Evolutionary conservation across 2,888 invertebrate species (phyloP), one percentile per base, ranked within the genome.

Genomic region (Ornithoptera priamus): DNA sequence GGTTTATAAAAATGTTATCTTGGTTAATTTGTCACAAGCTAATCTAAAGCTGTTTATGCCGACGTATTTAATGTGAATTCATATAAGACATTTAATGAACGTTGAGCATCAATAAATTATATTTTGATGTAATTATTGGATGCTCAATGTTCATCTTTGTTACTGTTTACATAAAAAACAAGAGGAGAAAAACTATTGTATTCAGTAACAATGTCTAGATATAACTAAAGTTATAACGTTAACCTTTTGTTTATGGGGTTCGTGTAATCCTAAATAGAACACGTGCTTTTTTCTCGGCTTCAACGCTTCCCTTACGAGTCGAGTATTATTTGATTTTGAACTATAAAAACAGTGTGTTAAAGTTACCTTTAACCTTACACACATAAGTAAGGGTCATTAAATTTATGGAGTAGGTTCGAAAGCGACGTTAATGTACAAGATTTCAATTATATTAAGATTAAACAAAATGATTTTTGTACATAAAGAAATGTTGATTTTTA

Each of bases 251-350:
- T 91, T 89, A 88, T 83, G 81, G 85, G 85, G 85, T 84, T 85
- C 83, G 81, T 89, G 90, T 92, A 92, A 92, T 92, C 91, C 89
- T 87, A 86, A 88, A 90, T 87, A 88, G 88, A 90, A 92, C 92
- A 91, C 91, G 91, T 91, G 91, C 89, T 91, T 91, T 89, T 92
- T 90, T 90, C 92, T 85, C 90, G 88, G 80, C 85, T 81, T 84
- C 84, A 80, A 78, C 78, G 78, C 80, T 77, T 77, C 81, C 78
- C 81, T 78, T 69, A 70, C 72, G 64, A 64, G 58, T 66, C 62
- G 22, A 42, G 53, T 58, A 7, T 30, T 73, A 75, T 72, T 39
- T 53, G 20, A 79, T 82, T 80, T 72, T 73, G 63, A 56, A 79
- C 83, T 78, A 76, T 85, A 81, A 65, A 15, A n/a, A 2, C 18